Base-by-base conservation (phyloP, 2,797 vertebrate genomes). In the Pseudochirops corinnae region DNA sequence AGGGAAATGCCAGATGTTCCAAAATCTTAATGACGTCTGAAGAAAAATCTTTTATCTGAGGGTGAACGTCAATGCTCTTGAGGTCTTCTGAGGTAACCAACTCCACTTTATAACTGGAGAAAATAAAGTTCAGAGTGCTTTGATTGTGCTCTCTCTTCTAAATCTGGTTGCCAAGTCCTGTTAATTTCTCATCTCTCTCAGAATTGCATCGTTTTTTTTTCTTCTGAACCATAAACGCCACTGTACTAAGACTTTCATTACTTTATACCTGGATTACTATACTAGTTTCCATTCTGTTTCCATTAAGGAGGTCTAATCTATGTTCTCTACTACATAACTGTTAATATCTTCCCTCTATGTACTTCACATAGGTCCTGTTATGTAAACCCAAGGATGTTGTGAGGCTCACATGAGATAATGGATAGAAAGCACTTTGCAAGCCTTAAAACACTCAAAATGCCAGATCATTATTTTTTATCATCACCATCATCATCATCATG, bases 41-140 rank as follows among this genome's bases (percentile, higher is more conserved):
- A 95, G 18, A 95, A 31, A 95, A 96, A 96, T 62, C 74, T 92
- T 96, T 94, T 82, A 97, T 31, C 29, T 93, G 29, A 90, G 2
- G 95, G 7, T 91, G 53, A 26, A 87, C 39, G 18, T 92, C 58
- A 95, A 90, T 87, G 39, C 95, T 94, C 50, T 94, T 92, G 94
- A 94, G 92, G 46, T 93, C 91, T 9, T 94, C 28, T 92, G 91
- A 90, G 55, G 16, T 92, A n/a, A 1, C 26, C 14, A 56, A 52
- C 31, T 50, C 90, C 0, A 56, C 92, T 58, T 94, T 67, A n/a
- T 24, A 92, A 31, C 57, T 90, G 93, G 57, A 93, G 93, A 93
- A 93, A 96, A 92, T 50, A 62, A 3, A 95, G 50, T 94, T 91
- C 3, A 56, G 21, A 58, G 10, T 50, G 11, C 14, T 95, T 10